Evolutionary conservation across 2,797 vertebrate species (phyloP), one percentile per base, ranked within the genome.

Genomic region (Numenius phaeopus): DNA sequence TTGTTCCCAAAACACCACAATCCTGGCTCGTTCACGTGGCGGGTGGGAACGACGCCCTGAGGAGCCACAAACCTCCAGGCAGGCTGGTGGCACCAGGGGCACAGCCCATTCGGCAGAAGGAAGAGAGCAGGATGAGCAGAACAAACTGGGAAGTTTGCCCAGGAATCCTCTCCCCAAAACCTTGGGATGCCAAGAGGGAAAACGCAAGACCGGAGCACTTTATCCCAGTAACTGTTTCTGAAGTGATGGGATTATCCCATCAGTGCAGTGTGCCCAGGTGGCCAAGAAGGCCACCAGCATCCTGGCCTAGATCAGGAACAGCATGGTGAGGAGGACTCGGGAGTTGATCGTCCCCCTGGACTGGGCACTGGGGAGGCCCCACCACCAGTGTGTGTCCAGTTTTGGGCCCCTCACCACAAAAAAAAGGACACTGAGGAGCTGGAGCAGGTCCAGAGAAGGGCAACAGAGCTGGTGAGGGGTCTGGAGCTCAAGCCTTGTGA

Each of bases 1-100:
- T 21, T 7, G 5, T 19, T 69, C 73, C 59, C 44, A 29, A 71
- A 57, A 15, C 1, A 1, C 0, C 2, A 5, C 1, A 1, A 10
- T 5, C 58, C 26, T 2, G 16, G 37, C 10, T 9, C 6, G 0
- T 11, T 39, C 59, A 9, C 2, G 0, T 0, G 1, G 16, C 2
- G 6, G 47, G 17, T 10, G 5, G 26, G 27, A 50, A 21, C 0
- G 10, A 55, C 3, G 12, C 8, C 66, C 50, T 5, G 12, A 3
- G 3, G 5, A 37, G 22, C 57, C 58, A 73, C 22, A 8, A 17
- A 14, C 24, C 39, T 8, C 14, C 8, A 1, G 47, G 26, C 34
- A 29, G 14, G n/a, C 5, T 26, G 49, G 19, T 1, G 8, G 77
- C 30, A 61, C 10, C 18, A 5, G 1, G 27, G n/a, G 34, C 26